Evolutionary conservation across 2,113 vertebrate genomes (phyloP).

Genomic region (Ancistrus triradiatus): DNA sequence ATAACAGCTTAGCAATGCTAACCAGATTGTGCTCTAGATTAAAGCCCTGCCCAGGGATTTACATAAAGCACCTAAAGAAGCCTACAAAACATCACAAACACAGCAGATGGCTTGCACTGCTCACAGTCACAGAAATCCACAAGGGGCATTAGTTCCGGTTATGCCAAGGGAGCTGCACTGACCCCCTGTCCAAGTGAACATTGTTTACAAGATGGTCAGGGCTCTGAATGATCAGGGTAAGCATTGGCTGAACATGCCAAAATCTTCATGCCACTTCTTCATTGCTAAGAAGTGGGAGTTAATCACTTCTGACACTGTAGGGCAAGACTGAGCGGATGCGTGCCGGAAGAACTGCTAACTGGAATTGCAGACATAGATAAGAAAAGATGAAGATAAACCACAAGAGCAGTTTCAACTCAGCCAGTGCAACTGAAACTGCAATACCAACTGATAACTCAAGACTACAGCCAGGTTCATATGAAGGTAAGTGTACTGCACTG

Average conservation of each 20-base stretch:
- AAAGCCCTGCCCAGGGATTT: constrained; percentile 17
- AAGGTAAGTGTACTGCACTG: constrained; percentile 3
- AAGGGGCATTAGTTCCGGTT: no score
- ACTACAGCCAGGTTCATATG: neutral
- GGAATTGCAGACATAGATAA: constrained; percentile 1
- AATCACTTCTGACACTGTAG: constrained; percentile 40
- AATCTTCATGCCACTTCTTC: constrained; percentile 39
- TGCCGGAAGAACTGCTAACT: constrained; percentile 18
- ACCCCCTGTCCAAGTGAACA: neutral
- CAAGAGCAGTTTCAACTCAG: constrained; percentile 1
- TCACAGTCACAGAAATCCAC: no score
- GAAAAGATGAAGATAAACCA: neutral
- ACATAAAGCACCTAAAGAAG: constrained; percentile 10
- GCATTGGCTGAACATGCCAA: constrained; percentile 13
- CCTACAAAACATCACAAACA: neutral
- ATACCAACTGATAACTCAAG: neutral
- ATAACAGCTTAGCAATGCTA: neutral
- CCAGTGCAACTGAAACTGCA: neutral
- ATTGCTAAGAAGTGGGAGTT: constrained; percentile 27
- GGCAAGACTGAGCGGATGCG: constrained; percentile 10
- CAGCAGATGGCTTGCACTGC: neutral
- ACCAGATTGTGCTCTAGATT: constrained; percentile 11
- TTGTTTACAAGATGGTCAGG: neutral
- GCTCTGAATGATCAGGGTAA: constrained; percentile 7
- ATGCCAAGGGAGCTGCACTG: neutral